These are phyloP conservation scores for Phymastichus coffea DNA, from an alignment of 1,140 invertebrate genomes.

Conservation along the genomic window DNA sequence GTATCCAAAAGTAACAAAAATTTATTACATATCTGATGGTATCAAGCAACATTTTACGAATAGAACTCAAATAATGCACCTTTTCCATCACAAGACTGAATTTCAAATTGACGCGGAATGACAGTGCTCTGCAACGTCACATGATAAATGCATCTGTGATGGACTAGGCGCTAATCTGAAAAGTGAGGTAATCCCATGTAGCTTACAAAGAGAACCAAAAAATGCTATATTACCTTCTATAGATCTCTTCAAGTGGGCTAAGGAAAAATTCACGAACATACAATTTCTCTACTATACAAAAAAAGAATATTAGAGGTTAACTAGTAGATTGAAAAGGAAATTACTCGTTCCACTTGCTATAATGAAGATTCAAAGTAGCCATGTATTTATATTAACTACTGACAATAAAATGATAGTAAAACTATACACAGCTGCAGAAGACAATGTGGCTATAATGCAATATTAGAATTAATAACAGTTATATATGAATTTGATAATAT, in stretches of 20 bases:
- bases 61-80: conserved; percentile 21
- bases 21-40: conserved; percentile 8
- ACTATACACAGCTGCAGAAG: background rate
- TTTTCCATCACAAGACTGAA: conserved; percentile 29
- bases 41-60: conserved; percentile 30
- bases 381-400: background rate
- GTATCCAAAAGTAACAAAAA: conserved; percentile 1
- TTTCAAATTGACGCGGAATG: conserved; percentile 37
- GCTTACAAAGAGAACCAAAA: background rate
- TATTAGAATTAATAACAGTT: too few relatives aligned
- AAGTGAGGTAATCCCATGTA: too few relatives aligned
- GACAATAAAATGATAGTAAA: background rate
- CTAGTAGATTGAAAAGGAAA: background rate
- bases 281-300: background rate
- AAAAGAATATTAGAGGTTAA: background rate
- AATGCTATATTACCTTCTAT: background rate
- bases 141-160: too few relatives aligned
- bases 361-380: too few relatives aligned
- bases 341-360: background rate
- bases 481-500: too few relatives aligned
- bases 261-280: background rate
- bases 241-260: background rate
- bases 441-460: too few relatives aligned
- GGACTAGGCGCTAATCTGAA: too few relatives aligned
- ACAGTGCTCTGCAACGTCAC: conserved; percentile 42